These are phyloP conservation scores for Salmo trutta DNA, from an alignment of 2,797 vertebrate genomes.

Conservation along the genomic window DNA sequence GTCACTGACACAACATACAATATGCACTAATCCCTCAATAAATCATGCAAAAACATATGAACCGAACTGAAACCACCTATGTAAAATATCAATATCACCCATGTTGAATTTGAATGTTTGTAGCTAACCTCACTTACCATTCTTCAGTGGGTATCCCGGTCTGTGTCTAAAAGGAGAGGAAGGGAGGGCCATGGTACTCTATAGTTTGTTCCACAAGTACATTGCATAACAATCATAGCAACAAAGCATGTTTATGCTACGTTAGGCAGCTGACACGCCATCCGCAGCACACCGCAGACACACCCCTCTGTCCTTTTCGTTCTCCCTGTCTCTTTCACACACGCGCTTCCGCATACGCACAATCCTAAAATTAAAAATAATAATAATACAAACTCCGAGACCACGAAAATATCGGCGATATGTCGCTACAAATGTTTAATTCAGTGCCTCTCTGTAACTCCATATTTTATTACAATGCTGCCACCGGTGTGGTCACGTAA, in stretches of 20 bases:
- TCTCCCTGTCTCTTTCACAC: neutral
- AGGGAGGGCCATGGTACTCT: neutral
- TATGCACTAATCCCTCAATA: constrained; percentile 15
- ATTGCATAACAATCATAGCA: neutral
- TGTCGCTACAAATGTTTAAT: neutral
- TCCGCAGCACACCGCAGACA: constrained; percentile 62
- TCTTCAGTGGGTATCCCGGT: neutral
- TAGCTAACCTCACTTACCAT: neutral
- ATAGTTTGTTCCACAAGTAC: neutral
- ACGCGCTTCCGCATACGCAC: constrained; percentile 64
- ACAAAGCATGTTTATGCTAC: neutral
- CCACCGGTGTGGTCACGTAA: constrained; percentile 31
- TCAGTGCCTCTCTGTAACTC: neutral
- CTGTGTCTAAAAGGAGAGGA: neutral
- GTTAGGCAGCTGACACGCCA: constrained; percentile 1
- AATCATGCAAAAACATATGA: constrained; percentile 35
- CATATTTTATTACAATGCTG: neutral
- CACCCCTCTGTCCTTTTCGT: constrained; percentile 49
- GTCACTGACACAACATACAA: constrained; percentile 28
- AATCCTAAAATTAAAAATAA: constrained; percentile 26
- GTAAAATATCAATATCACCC: neutral
- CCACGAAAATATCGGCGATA: neutral
- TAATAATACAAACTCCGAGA: neutral
- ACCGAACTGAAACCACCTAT: neutral
- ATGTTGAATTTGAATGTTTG: neutral